Evolutionary conservation across 2,888 invertebrate species (phyloP), one percentile per base, ranked within the genome.

Genomic region (Trisateles emortualis): DNA sequence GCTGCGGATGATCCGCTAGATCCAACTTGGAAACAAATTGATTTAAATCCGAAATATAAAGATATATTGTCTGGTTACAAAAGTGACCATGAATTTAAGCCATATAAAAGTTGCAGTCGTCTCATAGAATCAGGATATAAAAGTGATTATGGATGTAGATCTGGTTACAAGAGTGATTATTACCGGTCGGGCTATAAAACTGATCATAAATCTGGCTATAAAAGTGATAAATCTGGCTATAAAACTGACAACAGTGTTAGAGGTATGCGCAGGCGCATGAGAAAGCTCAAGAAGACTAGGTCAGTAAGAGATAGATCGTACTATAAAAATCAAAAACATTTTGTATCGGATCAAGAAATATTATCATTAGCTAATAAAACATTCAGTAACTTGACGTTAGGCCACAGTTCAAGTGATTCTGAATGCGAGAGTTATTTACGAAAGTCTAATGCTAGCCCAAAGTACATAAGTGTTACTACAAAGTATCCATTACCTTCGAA

Each of bases 1-100:
- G 89, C 78, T 9, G 94, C 88, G 38, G 94, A 94, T 26, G 94
- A 94, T 69, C 84, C 90, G 0, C 72, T 95, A n/a, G 95, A 95
- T 78, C 95, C 95, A 0, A 93, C 94, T 1, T 95, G 95, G 95
- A 93, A 94, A 52, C 93, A 95, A 83, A 95, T 95, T 33, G 95
- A 95, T 78, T 87, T 95, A 1, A 94, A 95, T 79, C 94, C 94
- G 10, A 95, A 95, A 82, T 95, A 94, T 75, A 93, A 94, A 41
- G 94, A 94, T 66, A 93, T 95, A 40, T 78, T 93, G 6, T 94
- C 94, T 2, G 94, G 94, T 3, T 94, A 94, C 65, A 94, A 94
- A 86, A 95, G 94, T 74, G 95, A 94, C 68, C 87, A 92, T 29
- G 94, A 93, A 72, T 88, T 92, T 53, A 93, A 93, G 56, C 91